These are phyloP conservation scores for Dreissena polymorpha DNA, from an alignment of 1,140 invertebrate species.

Conservation along the genomic window DNA sequence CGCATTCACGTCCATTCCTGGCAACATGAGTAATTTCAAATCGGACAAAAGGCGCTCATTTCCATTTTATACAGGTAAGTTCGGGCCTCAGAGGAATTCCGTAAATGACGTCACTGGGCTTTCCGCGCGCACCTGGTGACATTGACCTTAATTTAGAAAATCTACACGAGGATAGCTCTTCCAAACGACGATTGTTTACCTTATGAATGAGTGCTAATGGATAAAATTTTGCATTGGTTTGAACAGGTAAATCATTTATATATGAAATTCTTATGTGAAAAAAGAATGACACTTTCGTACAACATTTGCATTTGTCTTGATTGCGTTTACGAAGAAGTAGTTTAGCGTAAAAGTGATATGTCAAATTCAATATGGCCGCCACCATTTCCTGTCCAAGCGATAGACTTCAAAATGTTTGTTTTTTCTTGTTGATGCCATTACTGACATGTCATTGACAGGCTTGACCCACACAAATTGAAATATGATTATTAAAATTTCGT, in stretches of 20 bases:
- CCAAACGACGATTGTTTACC: conserved; percentile 33
- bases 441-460: too few relatives aligned
- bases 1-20: conserved; percentile 59
- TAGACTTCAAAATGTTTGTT: too few relatives aligned
- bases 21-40: conserved; percentile 60
- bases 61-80: conserved; percentile 51
- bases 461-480: too few relatives aligned
- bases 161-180: conserved; percentile 42
- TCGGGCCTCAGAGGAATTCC: conserved; percentile 11
- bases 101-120: conserved; percentile 11
- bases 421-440: too few relatives aligned
- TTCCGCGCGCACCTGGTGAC: conserved; percentile 55
- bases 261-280: too few relatives aligned
- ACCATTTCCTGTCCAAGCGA: conserved; percentile 49
- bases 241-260: background rate
- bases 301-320: too few relatives aligned
- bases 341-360: conserved; percentile 34
- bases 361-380: conserved; percentile 56
- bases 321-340: conserved; percentile 35
- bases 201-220: conserved; percentile 20
- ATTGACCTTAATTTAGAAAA: conserved; percentile 50
- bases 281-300: too few relatives aligned
- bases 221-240: conserved; percentile 7
- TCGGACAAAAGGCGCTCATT: conserved; percentile 43
- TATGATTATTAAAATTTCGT: too few relatives aligned